Base-by-base conservation (phyloP, 2,888 invertebrate species). In the Lucinisca nassula region DNA sequence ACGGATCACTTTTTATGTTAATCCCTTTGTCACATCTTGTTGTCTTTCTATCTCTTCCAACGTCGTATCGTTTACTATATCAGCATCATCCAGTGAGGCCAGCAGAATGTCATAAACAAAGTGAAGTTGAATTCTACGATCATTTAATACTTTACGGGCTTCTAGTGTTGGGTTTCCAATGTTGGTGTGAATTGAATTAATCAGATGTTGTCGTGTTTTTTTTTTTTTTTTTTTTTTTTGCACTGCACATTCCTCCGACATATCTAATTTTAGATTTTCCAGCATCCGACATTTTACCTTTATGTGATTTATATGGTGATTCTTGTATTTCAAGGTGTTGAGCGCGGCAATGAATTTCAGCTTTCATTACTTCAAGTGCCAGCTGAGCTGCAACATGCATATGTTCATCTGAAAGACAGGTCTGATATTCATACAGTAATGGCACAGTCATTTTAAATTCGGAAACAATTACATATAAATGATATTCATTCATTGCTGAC, bases 171-270 rank as follows among this genome's bases (percentile, higher is more conserved):
- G 79, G 35, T 79, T 79, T 32, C 70, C 70, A 24, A 70, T 72
- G 27, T 79, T 79, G 17, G 72, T 17, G 30, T 70, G 38, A 21
- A 79, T 51, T 27, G 21, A 35, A 38, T 51, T 79, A 1, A 30
- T 35, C 17, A 55, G 78, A 72, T 81, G 81, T 10, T 81, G n/a
- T 49, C 21, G 38, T 45, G 55, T 27, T 74, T n/a, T n/a, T n/a
- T n/a, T n/a, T n/a, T n/a, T n/a, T n/a, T n/a, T n/a, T n/a, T n/a
- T n/a, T n/a, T n/a, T n/a, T n/a, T n/a, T 85, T 85, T 40, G 85
- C 38, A 27, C 81, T 37, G 58, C 85, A 85, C 84, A 85, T 85
- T 30, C 85, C 85, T 24, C 37, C 85, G 0, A 85, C 85, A 78
- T 81, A 78, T 32, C 82, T 58, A 10, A 82, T 49, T 67, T 82